Evolutionary conservation across 2,113 vertebrate species (phyloP).

Genomic region (Spilogale gracilis): DNA sequence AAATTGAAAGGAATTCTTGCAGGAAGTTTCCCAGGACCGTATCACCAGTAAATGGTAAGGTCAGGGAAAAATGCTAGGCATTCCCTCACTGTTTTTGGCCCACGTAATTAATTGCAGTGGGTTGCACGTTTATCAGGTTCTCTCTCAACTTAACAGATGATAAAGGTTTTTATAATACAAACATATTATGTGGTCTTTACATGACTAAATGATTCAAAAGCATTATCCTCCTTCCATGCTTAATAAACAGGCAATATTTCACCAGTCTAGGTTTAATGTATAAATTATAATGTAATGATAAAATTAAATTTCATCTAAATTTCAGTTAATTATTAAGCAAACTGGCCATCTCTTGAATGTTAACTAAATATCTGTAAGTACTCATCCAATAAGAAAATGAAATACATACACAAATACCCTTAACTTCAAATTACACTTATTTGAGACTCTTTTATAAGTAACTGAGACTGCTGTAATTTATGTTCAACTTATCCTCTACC

Average conservation of each 20-base stretch:
- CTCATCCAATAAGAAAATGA: neutral
- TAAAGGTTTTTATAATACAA: neutral
- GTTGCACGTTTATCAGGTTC: neutral
- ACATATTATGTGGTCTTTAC: neutral
- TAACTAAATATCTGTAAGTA: slow-evolving; percentile 33
- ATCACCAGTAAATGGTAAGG: neutral
- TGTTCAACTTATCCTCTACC: neutral
- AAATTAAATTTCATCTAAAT: slow-evolving; percentile 30
- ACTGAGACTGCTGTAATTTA: neutral
- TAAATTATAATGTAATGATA: slow-evolving; percentile 36
- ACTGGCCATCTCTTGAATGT: neutral
- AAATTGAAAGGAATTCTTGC: neutral
- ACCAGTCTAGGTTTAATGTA: neutral
- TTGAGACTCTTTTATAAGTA: neutral
- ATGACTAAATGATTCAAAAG: neutral
- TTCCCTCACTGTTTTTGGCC: neutral
- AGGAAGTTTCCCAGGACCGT: neutral
- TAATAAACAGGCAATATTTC: slow-evolving; percentile 30
- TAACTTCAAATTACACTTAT: neutral
- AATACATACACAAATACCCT: neutral
- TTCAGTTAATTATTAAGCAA: slow-evolving; percentile 43
- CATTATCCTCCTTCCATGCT: neutral
- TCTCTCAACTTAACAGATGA: neutral
- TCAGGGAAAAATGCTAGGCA: neutral
- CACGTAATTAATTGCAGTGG: neutral